Evolutionary conservation across 2,113 vertebrate species (phyloP).

Genomic region (Glaucomys volans): DNA sequence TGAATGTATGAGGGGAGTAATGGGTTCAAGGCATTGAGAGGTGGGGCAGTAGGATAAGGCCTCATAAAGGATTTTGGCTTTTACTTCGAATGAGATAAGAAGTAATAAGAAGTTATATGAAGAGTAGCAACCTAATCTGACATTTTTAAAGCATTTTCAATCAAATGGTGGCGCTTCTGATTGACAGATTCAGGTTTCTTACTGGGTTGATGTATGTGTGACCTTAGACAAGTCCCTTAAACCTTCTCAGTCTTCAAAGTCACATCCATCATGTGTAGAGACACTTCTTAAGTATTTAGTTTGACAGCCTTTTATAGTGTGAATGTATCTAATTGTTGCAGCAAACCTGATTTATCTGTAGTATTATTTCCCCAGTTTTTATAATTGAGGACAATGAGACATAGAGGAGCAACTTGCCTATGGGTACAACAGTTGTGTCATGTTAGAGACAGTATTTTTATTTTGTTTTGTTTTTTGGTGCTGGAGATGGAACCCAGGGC

Average conservation of each 20-base stretch:
- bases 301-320: background rate
- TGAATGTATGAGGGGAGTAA: background rate
- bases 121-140: background rate
- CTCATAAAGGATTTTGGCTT: background rate
- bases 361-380: background rate
- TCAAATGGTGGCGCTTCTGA: background rate
- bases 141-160: background rate
- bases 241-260: background rate
- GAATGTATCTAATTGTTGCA: background rate
- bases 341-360: background rate
- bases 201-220: background rate
- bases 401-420: background rate
- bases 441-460: background rate
- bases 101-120: background rate
- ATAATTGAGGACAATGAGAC: background rate
- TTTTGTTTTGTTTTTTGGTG: no score
- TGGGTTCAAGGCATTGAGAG: background rate
- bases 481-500: no score
- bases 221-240: background rate
- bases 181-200: background rate
- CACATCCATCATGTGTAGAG: background rate
- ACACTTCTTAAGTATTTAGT: background rate
- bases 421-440: background rate
- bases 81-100: background rate
- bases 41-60: background rate